Evolutionary conservation across 2,797 vertebrate genomes (phyloP).

Genomic region (Stomatorhinus walkeri): DNA sequence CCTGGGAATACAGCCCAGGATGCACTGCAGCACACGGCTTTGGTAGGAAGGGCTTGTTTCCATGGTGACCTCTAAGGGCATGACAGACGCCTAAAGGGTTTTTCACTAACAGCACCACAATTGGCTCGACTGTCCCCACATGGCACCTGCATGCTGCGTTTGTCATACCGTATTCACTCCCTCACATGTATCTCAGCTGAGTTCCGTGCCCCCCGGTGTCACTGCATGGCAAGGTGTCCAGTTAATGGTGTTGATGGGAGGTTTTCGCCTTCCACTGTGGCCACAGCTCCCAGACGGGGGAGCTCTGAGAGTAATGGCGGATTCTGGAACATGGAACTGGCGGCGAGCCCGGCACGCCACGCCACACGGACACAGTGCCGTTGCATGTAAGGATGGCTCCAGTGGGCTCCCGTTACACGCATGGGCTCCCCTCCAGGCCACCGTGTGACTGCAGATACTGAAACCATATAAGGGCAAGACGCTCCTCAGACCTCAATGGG

Average conservation of each 20-base stretch:
- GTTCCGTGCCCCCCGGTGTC: not conserved
- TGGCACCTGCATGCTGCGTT: not conserved
- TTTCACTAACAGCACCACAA: not conserved
- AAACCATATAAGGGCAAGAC: not conserved
- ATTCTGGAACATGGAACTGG: not conserved
- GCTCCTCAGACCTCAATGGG: not conserved
- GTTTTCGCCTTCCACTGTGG: not conserved
- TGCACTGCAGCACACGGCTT: not conserved
- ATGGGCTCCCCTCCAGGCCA: not conserved
- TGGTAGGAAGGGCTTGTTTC: not conserved
- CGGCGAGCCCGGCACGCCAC: not conserved
- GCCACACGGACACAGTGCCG: not conserved
- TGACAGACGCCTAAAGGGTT: not conserved
- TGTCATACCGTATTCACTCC: not conserved
- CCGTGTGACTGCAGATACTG: not conserved
- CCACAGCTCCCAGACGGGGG: not conserved
- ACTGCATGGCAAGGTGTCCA: not conserved
- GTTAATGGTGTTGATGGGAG: not conserved
- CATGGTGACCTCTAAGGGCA: constrained; percentile 11
- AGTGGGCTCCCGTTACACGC: not conserved
- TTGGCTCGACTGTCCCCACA: not conserved
- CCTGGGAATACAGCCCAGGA: not conserved
- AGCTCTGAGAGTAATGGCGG: not conserved
- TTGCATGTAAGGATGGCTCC: not conserved
- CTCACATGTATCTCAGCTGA: not conserved